Base-by-base conservation (phyloP, 2,113 vertebrate species). In the Polypterus senegalus region DNA sequence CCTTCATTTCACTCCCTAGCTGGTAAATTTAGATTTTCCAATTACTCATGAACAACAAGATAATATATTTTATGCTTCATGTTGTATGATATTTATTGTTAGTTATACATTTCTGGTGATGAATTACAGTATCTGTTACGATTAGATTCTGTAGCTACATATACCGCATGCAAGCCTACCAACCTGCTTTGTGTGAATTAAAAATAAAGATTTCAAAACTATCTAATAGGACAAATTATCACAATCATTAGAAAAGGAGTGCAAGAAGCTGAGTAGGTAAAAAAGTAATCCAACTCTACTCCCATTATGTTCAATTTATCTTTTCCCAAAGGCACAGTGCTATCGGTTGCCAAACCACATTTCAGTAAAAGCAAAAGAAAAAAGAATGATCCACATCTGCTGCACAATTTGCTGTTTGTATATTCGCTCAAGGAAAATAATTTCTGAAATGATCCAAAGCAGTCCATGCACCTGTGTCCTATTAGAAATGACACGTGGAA, bases 401-500 rank as follows among this genome's bases (percentile, higher is more conserved):
- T 75, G 74, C 66, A 75, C 59, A 67, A 66, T 61, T 70, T 76
- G 71, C 63, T 70, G 73, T 73, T 78, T 73, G 71, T 71, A 75
- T 69, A 75, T 76, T 77, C 69, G 60, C 64, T 70, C 58, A 56
- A 74, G 53, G 67, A 76, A 79, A 78, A 77, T 77, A 67, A 75
- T 69, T 69, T 76, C 68, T 82, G 77, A 79, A 77, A 71, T 75
- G 71, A 73, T 76, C 69, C 78, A 66, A 69, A 70, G 68, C 70
- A 72, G 49, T 71, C 45, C 67, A 67, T 71, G 73, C 74, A 76
- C 74, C 71, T 77, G 74, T 72, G 73, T 75, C 71, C 76, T 75
- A 79, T 78, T 79, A 80, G 72, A 74, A 73, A 63, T 77, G 77
- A 77, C 72, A 79, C 66, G 71, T 59, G 63, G 74, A 79, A 79